Evolutionary conservation across 2,888 invertebrate genomes (phyloP), one percentile per base, ranked within the genome.

Genomic region (Chaetoderma sp.): DNA sequence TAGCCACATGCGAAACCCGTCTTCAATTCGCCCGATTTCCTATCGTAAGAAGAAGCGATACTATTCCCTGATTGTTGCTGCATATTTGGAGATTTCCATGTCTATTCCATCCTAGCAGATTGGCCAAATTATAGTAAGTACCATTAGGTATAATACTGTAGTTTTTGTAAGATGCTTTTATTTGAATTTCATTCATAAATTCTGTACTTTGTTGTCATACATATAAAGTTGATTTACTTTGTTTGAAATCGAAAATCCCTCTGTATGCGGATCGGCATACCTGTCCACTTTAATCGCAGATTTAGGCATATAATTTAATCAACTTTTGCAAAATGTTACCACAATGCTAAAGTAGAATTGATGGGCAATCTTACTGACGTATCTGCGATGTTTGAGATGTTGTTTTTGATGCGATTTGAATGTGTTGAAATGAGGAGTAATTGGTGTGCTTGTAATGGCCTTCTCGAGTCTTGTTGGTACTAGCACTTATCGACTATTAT

Each of bases 131-230:
- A 21, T 52, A 18, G 52, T 52, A 52, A 52, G 52, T 52, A 32
- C 32, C 16, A 10, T 18, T 28, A 21, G 32, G 8, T 8, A 30
- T 21, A 28, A 1, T 10, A 23, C 32, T 52, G 52, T 32, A 28
- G 32, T 3, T 28, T 52, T 50, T 58, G 60, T 42, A 59, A 60
- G 68, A 63, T 68, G 60, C 63, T 70, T 68, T 67, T 59, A 64
- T 62, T 65, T 57, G 64, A 67, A 64, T 61, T 68, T 70, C 72
- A 72, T 70, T 72, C 72, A 68, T 66, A 70, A 68, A 70, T 61
- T 63, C 65, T 52, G 65, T 68, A 69, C 32, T 28, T 52, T 52
- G 52, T 30, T n/a, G 30, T 52, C 52, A 21, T 52, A 33, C n/a
- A 52, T 32, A 65, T 65, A 60, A 65, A 65, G 32, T 55, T 60